A percentile compares a stretch with the other conserved stretches of the same genome.
Evolutionary conservation across 2,888 invertebrate species (phyloP).

Genomic region (Amiota mariae): DNA sequence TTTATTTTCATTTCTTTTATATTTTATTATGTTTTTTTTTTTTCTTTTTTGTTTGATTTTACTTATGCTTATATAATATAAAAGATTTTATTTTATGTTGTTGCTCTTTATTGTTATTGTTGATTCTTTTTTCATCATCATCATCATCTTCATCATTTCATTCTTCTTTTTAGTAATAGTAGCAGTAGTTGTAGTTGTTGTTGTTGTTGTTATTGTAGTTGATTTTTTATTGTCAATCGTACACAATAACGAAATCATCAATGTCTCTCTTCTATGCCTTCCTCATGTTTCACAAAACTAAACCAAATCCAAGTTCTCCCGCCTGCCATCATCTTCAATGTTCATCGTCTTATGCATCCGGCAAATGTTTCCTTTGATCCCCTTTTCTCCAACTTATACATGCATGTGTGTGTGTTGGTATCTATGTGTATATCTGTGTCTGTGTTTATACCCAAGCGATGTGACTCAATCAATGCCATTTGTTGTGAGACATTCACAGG

Average conservation of each 20-base stretch:
- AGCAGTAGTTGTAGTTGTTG: slow-evolving; percentile 46
- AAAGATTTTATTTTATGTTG: slow-evolving; percentile 10
- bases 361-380: not conserved
- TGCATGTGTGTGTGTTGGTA: not conserved
- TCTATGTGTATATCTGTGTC: not conserved
- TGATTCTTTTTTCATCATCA: not conserved
- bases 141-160: not conserved
- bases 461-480: slow-evolving; percentile 68
- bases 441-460: slow-evolving; percentile 63
- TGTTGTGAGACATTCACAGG: slow-evolving; percentile 64
- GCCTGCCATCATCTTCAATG: not conserved
- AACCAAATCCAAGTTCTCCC: no score
- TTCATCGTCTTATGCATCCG: not conserved
- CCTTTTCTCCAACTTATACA: no score
- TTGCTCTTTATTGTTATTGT: no score
- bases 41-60: not conserved
- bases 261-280: slow-evolving; percentile 60
- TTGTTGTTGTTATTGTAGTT: slow-evolving; percentile 45
- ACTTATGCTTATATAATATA: not conserved
- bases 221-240: slow-evolving; percentile 70
- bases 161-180: not conserved
- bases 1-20: not conserved
- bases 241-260: slow-evolving; percentile 69
- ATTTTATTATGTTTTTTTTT: not conserved
- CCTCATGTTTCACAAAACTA: no score